A percentile compares a stretch with the other conserved stretches of the same genome.
These are phyloP conservation scores for Rhynchophorus ferrugineus DNA, from an alignment of 1,140 invertebrate genomes.

Conservation along the genomic window DNA sequence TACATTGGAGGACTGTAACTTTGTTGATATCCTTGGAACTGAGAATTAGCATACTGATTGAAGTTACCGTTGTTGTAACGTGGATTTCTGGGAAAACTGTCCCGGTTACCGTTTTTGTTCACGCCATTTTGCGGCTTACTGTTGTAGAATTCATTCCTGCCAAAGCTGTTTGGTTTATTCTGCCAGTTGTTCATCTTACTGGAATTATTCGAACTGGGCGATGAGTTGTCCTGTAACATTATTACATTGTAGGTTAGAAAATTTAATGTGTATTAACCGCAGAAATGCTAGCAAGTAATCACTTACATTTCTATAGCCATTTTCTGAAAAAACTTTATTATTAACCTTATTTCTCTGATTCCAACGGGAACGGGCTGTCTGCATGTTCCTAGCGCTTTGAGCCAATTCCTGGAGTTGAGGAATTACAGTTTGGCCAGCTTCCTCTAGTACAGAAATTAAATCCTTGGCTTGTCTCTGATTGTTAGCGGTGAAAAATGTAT, in stretches of 20 bases:
- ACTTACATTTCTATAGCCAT: slow-evolving; percentile 16
- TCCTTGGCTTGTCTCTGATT: slow-evolving; percentile 88
- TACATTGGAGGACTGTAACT: slow-evolving; percentile 31
- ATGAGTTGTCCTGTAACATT: slow-evolving; percentile 39
- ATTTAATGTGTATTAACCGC: neutral
- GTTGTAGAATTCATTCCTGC: slow-evolving; percentile 15
- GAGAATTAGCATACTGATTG: slow-evolving; percentile 27
- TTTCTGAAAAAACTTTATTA: slow-evolving; percentile 17
- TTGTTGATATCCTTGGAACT: slow-evolving; percentile 28
- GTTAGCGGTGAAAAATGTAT: slow-evolving; percentile 91
- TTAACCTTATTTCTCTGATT: slow-evolving; percentile 34
- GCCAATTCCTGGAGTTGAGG: slow-evolving; percentile 62
- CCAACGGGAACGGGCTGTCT: slow-evolving; percentile 47
- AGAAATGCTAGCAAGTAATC: neutral
- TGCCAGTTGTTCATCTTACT: slow-evolving; percentile 35
- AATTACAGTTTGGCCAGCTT: slow-evolving; percentile 74
- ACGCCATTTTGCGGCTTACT: slow-evolving; percentile 5
- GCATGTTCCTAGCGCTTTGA: slow-evolving; percentile 38
- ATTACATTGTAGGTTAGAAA: neutral
- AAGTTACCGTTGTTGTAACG: slow-evolving; percentile 21
- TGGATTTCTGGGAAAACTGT: slow-evolving; percentile 15
- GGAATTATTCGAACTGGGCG: slow-evolving; percentile 38
- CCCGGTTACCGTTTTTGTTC: slow-evolving; percentile 16
- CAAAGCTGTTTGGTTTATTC: slow-evolving; percentile 14
- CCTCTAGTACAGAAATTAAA: slow-evolving; percentile 78